Conservation (phyloP, 2,113 vertebrate species). For the Corythornis madagascariensis region DNA sequence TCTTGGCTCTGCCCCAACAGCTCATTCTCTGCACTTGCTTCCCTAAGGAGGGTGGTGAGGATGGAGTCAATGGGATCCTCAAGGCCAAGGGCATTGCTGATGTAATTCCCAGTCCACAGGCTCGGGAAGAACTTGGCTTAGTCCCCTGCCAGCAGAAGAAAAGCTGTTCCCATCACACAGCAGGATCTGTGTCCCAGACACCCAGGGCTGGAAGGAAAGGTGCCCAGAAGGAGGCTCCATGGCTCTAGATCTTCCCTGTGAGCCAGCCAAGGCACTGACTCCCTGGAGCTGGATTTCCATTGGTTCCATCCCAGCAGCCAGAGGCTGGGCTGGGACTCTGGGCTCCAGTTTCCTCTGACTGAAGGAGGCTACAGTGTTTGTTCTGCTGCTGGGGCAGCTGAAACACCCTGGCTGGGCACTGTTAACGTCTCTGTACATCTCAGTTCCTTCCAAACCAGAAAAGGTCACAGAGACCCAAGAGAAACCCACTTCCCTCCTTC, state of each 20-base stretch:
- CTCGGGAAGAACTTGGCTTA: not conserved
- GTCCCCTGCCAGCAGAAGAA: not conserved
- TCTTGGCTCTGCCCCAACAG: not conserved
- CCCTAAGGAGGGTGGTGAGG: not conserved
- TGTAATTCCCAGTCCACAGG: not conserved
- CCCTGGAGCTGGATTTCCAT: not conserved
- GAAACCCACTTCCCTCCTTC: slow-evolving; percentile 52
- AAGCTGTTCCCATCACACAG: not conserved
- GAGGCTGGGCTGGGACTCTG: not conserved
- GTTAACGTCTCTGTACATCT: not conserved
- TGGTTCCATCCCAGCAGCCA: not conserved
- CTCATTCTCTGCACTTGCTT: not conserved
- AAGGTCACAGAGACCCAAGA: slow-evolving; percentile 41
- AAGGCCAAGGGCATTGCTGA: not conserved
- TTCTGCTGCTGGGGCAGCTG: not conserved
- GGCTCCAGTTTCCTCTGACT: not conserved
- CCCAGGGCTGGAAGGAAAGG: not conserved
- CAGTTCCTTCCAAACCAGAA: slow-evolving; percentile 40
- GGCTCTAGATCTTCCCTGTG: not conserved
- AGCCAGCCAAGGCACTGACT: not conserved
- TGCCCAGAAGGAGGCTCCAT: not conserved
- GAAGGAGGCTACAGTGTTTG: not conserved
- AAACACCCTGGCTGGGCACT: not conserved
- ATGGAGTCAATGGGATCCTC: not conserved
- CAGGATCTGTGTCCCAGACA: not conserved